These are phyloP conservation scores for Girardinichthys multiradiatus DNA, from an alignment of 2,113 vertebrate genomes.

Conservation along the genomic window DNA sequence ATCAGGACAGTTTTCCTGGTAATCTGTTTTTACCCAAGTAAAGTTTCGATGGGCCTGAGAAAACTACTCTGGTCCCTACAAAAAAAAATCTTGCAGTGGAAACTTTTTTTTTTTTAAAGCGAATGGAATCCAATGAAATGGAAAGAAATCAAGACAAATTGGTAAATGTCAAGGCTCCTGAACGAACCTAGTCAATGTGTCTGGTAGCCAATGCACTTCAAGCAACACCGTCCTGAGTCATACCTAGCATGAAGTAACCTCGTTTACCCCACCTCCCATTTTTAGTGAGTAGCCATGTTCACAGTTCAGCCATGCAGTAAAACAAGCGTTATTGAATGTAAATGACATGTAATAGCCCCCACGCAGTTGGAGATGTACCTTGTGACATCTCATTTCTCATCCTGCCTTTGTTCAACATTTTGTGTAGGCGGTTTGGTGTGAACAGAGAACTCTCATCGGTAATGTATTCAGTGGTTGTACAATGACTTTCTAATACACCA, in stretches of 20 bases:
- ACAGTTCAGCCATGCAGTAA: slow-evolving; percentile 41
- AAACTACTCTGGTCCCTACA: too few species aligned
- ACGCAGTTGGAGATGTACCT: slow-evolving; percentile 57
- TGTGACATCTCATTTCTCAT: slow-evolving; percentile 68
- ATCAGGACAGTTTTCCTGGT: too few species aligned
- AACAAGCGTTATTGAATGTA: slow-evolving; percentile 57
- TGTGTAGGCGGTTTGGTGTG: slow-evolving; percentile 56
- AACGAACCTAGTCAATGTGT: neutral
- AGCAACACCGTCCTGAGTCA: slow-evolving; percentile 25
- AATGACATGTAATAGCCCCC: slow-evolving; percentile 63
- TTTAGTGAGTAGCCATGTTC: slow-evolving; percentile 36
- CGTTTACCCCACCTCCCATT: slow-evolving; percentile 20
- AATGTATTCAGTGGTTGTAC: slow-evolving; percentile 53
- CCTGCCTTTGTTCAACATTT: slow-evolving; percentile 51
- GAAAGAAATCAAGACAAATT: neutral
- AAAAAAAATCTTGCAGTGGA: too few species aligned
- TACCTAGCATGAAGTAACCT: slow-evolving; percentile 25
- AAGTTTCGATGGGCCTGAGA: too few species aligned
- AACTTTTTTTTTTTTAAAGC: too few species aligned
- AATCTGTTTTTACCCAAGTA: too few species aligned
- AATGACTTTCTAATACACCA: slow-evolving; percentile 48
- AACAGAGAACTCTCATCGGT: slow-evolving; percentile 49
- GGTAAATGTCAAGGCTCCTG: neutral
- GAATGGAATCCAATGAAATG: neutral
- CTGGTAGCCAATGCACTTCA: neutral